Conservation (phyloP, 1,140 invertebrate species). For the Cataglyphis hispanica region DNA sequence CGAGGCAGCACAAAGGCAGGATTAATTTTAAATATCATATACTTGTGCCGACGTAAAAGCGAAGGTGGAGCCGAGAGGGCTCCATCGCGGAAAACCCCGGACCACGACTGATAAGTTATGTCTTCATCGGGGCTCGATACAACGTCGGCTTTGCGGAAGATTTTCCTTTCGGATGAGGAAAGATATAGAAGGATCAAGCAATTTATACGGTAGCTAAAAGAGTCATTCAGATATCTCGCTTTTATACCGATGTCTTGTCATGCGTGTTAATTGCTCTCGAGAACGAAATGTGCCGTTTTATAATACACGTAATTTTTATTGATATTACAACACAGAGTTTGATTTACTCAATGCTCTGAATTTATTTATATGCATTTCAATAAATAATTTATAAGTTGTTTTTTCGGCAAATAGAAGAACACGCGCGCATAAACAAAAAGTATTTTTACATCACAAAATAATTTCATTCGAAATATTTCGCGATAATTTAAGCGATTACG, state of each 20-base stretch:
- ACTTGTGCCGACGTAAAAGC: conserved; percentile 78
- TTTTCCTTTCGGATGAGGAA: conserved; percentile 60
- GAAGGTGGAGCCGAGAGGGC: conserved; percentile 73
- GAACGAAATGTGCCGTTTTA: neutral
- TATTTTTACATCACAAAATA: neutral
- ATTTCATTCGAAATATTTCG: conserved; percentile 3
- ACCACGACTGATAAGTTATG: conserved; percentile 76
- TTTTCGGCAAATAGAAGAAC: neutral
- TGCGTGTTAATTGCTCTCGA: neutral
- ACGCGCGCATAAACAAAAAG: neutral
- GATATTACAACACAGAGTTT: neutral
- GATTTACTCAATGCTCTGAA: neutral
- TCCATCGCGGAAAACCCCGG: conserved; percentile 62
- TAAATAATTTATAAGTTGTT: conserved; percentile 6
- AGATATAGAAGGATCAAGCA: conserved; percentile 36
- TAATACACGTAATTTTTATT: conserved; percentile 26
- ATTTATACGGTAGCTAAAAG: conserved; percentile 51
- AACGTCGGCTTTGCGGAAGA: conserved; percentile 63
- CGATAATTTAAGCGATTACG: conserved; percentile 37
- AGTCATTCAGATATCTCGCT: neutral
- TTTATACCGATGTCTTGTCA: neutral
- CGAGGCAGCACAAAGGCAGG: conserved; percentile 84
- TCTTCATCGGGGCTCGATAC: conserved; percentile 54
- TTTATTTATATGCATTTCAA: neutral
- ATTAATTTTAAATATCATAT: conserved; percentile 87